Base-by-base conservation (phyloP, 2,888 invertebrate species). In the Lottia scabra region DNA sequence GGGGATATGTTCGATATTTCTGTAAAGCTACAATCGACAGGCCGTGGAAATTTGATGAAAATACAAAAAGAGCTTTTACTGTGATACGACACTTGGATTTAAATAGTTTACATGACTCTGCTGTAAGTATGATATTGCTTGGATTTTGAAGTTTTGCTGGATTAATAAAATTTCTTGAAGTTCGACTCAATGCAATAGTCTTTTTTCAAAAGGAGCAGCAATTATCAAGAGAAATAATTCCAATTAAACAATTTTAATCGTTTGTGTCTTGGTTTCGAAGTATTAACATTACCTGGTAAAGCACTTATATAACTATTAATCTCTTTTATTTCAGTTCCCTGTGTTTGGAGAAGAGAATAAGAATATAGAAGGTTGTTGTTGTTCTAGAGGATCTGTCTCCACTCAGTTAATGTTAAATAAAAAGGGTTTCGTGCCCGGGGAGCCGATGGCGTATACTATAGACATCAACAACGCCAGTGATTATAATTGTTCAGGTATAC, bases 371-470 rank as follows among this genome's bases (percentile, higher is more conserved):
- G 84, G 85, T 15, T 85, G 84, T 67, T 88, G 88, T 73, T 86
- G 85, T 72, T 79, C 95, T 78, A 94, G 95, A 64, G 98, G 97
- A 64, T 92, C 94, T 13, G 94, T 98, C 45, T 92, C 94, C 70
- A 96, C 96, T 87, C 92, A 94, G 84, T 95, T 98, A 75, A 92
- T 94, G 76, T 91, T 98, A 76, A 96, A 96, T 91, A 93, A 97
- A 87, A 96, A 97, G 72, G 98, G 97, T 44, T 98, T 96, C 91
- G 96, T 98, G 74, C 96, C 97, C 4, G 98, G 97, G 1, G 97
- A 97, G 91, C 96, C 94, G 87, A 94, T 98, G 88, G 93, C 94
- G 83, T 93, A 97, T 83, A 94, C 94, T 72, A 96, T 97, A 26
- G 93, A 93, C 72, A 93, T 98, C 68, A 92, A 93, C 87, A 98